Evolutionary conservation across 2,888 invertebrate species (phyloP).

Genomic region (Lamellibrachia columna): DNA sequence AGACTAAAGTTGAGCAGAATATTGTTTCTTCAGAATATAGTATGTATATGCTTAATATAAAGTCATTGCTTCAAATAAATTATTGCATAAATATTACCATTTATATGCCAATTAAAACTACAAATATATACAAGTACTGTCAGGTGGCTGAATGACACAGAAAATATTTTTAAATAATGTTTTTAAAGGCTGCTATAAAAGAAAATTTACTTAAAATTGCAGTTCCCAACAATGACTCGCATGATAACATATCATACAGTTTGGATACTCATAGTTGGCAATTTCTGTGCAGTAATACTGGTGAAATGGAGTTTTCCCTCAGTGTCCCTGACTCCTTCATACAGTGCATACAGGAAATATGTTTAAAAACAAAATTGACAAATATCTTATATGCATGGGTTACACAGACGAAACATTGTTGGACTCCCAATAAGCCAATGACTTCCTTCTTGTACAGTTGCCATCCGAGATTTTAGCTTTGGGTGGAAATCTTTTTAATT

Average conservation of each 20-base stretch:
- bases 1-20: neutral
- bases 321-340: no score
- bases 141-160: neutral
- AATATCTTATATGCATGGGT: no score
- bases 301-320: neutral
- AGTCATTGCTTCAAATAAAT: neutral
- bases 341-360: no score
- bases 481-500: no score
- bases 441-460: no score
- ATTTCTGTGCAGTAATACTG: neutral
- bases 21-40: no score
- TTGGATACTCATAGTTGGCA: neutral
- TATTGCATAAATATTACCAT: neutral
- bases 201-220: neutral
- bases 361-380: no score
- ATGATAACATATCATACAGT: neutral
- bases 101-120: neutral
- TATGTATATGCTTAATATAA: neutral
- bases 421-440: no score
- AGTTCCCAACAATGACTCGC: neutral
- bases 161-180: neutral
- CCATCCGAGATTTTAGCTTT: no score
- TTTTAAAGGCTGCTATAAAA: neutral
- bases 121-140: neutral
- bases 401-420: no score